phyloP scores from a whole-genome alignment of 1,140 invertebrate genomes.

The Leptoteleia sp. region DNA sequence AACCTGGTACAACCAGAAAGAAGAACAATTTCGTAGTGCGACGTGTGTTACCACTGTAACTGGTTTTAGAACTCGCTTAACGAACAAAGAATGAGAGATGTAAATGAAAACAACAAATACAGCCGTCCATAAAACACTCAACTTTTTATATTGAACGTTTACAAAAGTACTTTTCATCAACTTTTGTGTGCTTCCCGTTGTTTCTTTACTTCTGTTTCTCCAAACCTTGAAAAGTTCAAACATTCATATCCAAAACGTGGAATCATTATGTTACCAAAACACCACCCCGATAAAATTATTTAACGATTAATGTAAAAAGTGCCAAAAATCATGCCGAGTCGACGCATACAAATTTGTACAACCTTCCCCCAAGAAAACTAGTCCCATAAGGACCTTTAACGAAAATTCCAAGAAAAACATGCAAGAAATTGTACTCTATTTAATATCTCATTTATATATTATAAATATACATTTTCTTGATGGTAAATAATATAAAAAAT shows the following conservation, averaged over 20 bases:
- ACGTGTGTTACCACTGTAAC: constrained; percentile 55
- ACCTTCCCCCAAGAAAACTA: too few relatives aligned
- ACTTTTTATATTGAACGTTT: constrained; percentile 63
- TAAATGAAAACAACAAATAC: constrained; percentile 62
- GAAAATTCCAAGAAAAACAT: too few relatives aligned
- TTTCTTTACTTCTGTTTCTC: constrained; percentile 46
- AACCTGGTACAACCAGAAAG: constrained; percentile 28
- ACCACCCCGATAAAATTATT: too few relatives aligned
- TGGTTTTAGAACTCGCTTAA: constrained; percentile 57
- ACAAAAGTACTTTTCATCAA: constrained; percentile 60
- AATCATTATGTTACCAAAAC: too few relatives aligned
- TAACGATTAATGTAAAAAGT: too few relatives aligned
- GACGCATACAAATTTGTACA: too few relatives aligned
- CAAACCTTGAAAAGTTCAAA: constrained; percentile 57
- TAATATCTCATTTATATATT: too few relatives aligned
- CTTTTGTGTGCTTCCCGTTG: constrained; percentile 31
- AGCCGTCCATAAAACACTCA: constrained; percentile 58
- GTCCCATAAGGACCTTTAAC: too few relatives aligned
- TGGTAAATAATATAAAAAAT: too few relatives aligned
- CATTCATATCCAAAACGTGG: constrained; percentile 19
- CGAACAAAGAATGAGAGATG: constrained; percentile 51
- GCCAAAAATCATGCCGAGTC: too few relatives aligned
- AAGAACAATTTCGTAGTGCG: constrained; percentile 48
- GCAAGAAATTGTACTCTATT: too few relatives aligned
- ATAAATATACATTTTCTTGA: too few relatives aligned